Base-by-base conservation (phyloP, 2,888 invertebrate genomes). In the Cheilosia variabilis region DNA sequence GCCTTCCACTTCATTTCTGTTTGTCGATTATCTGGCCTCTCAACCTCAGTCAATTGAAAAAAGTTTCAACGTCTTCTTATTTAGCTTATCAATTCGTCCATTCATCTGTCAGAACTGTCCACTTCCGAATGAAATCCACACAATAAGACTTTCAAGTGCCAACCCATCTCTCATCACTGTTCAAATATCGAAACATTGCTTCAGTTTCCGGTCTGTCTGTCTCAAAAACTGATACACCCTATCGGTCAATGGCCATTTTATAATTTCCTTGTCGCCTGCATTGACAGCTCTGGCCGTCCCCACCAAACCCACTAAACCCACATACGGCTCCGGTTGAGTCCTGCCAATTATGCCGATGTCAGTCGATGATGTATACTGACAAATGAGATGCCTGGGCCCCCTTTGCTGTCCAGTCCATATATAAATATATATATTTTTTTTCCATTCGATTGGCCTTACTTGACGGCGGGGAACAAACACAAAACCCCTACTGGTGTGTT, bases 261-360 rank as follows among this genome's bases (percentile, higher is more conserved):
- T 24, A 15, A 52, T 52, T 52, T 52, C 24, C 13, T 47, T 47
- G 17, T 47, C 17, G n/a, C 9, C 45, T 24, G 15, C 52, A 52
- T 15, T 22, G 52, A 52, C 52, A 52, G 52, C 27, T 27, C 52
- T 15, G 52, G 6, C 52, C 52, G 22, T 52, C 19, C 52, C 13
- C 24, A 27, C 15, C 52, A 27, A 22, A 9, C n/a, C n/a, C n/a
- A n/a, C 10, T 3, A 1, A n/a, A 17, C 4, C n/a, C 17, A 45
- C n/a, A 45, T 17, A 47, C 24, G 19, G 52, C 4, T 31, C 27
- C n/a, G 47, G 7, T 19, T 24, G 50, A 50, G 31, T 50, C 63
- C 43, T 62, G 45, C 17, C 62, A 68, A 62, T 62, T 77, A 47
- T 77, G 45, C 62, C 53, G 50, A 43, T 58, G 76, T 22, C 72